Conservation (phyloP, 2,888 invertebrate species). For the Melieria omissa region DNA sequence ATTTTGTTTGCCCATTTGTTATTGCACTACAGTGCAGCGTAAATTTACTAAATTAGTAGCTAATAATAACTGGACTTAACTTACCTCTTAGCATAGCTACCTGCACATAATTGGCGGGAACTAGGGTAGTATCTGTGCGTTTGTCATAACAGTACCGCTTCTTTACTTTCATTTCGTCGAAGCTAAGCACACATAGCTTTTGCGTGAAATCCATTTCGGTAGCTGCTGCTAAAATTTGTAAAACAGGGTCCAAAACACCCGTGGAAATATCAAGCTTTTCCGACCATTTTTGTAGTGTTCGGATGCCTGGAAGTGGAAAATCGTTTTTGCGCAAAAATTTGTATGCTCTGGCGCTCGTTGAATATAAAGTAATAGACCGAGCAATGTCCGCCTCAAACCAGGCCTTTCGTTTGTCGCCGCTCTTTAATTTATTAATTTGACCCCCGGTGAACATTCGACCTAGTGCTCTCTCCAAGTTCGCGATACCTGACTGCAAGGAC, state of each 20-base stretch:
- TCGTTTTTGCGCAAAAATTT: too few relatives aligned
- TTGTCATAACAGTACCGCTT: constrained; percentile 37
- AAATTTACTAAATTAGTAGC: too few relatives aligned
- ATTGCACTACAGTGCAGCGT: too few relatives aligned
- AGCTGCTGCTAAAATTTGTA: constrained; percentile 32
- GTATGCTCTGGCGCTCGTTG: too few relatives aligned
- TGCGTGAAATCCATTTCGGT: constrained; percentile 18
- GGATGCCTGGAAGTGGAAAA: constrained; percentile 39
- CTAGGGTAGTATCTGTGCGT: constrained; percentile 25
- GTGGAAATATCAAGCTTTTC: constrained; percentile 37
- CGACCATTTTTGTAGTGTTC: constrained; percentile 42
- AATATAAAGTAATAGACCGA: constrained; percentile 34
- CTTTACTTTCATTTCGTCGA: constrained; percentile 37
- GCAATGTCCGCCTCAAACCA: constrained; percentile 39
- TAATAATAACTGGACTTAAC: not conserved
- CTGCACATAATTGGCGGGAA: constrained; percentile 35
- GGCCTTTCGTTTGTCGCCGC: constrained; percentile 11
- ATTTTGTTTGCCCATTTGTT: not conserved
- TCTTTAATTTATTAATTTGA: constrained; percentile 31
- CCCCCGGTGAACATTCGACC: constrained; percentile 29
- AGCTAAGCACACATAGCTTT: constrained; percentile 37
- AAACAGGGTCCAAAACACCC: constrained; percentile 40
- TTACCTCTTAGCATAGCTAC: constrained; percentile 39
- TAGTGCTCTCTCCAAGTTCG: constrained; percentile 6
- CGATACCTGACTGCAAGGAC: constrained; percentile 15